phyloP scores from a whole-genome alignment of 2,113 vertebrate species.

The Chaetorhynchus papuensis region DNA sequence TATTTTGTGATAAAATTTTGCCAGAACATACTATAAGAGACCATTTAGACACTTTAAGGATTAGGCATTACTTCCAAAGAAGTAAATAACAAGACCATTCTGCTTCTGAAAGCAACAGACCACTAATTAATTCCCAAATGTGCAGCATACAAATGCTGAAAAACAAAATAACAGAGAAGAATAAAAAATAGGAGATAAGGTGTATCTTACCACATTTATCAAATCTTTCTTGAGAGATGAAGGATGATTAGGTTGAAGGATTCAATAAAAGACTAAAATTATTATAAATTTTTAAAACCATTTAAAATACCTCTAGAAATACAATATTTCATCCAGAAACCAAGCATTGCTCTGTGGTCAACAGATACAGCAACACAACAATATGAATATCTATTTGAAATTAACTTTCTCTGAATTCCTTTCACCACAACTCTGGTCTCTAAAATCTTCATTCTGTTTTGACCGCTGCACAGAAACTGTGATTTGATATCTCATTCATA shows the following conservation, averaged over 20 bases:
- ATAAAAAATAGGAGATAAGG: not conserved
- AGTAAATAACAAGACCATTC: not conserved
- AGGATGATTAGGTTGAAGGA: not conserved
- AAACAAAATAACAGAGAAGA: not conserved
- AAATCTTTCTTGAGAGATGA: not conserved
- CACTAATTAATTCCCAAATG: not conserved
- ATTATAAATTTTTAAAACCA: not conserved
- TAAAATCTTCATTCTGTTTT: slow-evolving; percentile 29
- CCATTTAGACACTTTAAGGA: not conserved
- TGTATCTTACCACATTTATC: not conserved
- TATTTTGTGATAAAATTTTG: not conserved
- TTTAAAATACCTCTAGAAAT: not conserved
- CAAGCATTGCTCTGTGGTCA: not conserved
- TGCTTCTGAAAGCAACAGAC: not conserved
- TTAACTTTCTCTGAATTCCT: not conserved
- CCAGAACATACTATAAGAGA: not conserved
- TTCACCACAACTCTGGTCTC: not conserved
- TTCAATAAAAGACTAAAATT: not conserved
- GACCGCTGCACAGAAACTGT: not conserved
- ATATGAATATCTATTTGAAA: not conserved
- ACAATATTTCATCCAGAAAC: not conserved
- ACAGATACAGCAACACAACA: not conserved
- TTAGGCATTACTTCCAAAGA: not conserved
- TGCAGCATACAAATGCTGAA: not conserved
- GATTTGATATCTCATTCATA: slow-evolving; percentile 66